These are phyloP conservation scores for Parnassius apollo DNA, from an alignment of 2,888 invertebrate species.

Conservation along the genomic window DNA sequence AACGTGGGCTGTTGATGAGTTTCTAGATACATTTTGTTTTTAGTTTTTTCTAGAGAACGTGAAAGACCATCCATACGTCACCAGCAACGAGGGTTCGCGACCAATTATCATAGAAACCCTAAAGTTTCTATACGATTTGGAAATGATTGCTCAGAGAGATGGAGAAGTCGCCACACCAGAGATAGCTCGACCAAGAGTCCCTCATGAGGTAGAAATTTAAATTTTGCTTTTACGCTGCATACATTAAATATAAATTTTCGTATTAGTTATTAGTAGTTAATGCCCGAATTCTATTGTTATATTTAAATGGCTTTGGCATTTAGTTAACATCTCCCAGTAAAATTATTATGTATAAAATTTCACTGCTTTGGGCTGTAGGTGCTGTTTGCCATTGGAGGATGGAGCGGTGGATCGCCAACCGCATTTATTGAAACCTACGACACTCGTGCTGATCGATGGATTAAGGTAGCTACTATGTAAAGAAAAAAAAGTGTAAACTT, in stretches of 20 bases:
- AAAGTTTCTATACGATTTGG: slow-evolving; percentile 94
- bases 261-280: too few relatives aligned
- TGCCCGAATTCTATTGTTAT: too few relatives aligned
- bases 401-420: slow-evolving; percentile 86
- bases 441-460: slow-evolving; percentile 94
- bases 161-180: slow-evolving; percentile 92
- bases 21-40: slow-evolving; percentile 27
- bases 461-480: slow-evolving; percentile 83
- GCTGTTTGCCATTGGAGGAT: slow-evolving; percentile 84
- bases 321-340: too few relatives aligned
- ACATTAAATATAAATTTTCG: too few relatives aligned
- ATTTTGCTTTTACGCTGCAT: too few relatives aligned
- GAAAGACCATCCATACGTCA: slow-evolving; percentile 93
- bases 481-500: too few relatives aligned
- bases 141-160: slow-evolving; percentile 90
- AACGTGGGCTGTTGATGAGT: too few relatives aligned
- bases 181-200: slow-evolving; percentile 90
- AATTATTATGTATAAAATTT: background rate
- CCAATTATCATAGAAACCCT: slow-evolving; percentile 95
- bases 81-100: slow-evolving; percentile 89
- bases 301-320: too few relatives aligned
- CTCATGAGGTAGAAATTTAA: slow-evolving; percentile 83
- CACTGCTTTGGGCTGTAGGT: slow-evolving; percentile 65
- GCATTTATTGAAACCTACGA: slow-evolving; percentile 93
- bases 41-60: slow-evolving; percentile 95